Evolutionary conservation across 2,888 invertebrate species (phyloP).

Genomic region (Drosophila cognata): DNA sequence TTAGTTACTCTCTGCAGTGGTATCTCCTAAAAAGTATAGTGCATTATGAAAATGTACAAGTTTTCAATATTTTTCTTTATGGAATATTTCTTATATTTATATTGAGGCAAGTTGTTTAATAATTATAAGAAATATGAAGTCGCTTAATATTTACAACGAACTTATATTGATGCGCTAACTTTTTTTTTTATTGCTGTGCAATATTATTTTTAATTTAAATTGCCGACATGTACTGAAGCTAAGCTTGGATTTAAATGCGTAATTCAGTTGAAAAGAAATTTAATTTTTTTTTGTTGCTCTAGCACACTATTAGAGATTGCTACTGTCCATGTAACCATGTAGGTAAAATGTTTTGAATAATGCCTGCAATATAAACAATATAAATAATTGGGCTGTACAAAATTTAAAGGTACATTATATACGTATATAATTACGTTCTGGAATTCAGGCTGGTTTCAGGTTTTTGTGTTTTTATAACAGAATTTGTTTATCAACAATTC

Average conservation of each 20-base stretch:
- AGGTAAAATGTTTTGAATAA: conserved; percentile 3
- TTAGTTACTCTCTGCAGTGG: background rate
- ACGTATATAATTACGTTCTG: conserved; percentile 2
- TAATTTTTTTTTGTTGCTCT: conserved; percentile 2
- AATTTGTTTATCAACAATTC: conserved; percentile 24
- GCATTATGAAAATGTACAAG: background rate
- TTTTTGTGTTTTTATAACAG: conserved; percentile 24
- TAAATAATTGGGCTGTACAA: background rate
- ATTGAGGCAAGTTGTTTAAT: background rate
- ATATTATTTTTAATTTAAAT: conserved; percentile 17
- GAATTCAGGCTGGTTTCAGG: conserved; percentile 1
- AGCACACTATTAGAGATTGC: conserved; percentile 1
- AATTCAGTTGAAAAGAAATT: background rate
- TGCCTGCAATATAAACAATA: background rate
- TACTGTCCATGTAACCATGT: background rate
- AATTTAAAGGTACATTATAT: background rate
- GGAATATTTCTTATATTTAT: conserved; percentile 1
- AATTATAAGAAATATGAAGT: background rate
- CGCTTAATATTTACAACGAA: conserved; percentile 21
- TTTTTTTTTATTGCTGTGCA: conserved; percentile 21
- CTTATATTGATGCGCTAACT: background rate
- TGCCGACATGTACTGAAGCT: conserved; percentile 16
- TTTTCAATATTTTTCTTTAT: background rate
- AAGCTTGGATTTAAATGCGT: conserved; percentile 27
- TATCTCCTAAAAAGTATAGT: background rate